These are phyloP conservation scores for Bathynomus jamesi DNA, from an alignment of 1,140 invertebrate genomes.

Conservation along the genomic window DNA sequence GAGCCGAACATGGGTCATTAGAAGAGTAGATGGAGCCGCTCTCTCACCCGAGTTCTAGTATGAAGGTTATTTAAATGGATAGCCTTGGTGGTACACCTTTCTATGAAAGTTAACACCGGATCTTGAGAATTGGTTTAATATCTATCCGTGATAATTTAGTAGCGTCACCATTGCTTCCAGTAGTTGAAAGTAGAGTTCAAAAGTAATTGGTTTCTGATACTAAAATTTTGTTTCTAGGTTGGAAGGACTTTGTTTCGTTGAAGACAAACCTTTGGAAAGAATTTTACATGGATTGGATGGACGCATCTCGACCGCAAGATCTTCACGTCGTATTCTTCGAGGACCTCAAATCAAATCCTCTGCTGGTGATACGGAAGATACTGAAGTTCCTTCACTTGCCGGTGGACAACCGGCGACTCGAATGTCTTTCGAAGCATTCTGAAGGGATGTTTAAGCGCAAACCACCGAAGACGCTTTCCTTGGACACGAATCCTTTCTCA, in stretches of 20 bases:
- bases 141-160: too few relatives aligned
- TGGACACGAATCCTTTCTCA: neutral
- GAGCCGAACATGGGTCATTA: neutral
- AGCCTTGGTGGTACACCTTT: too few relatives aligned
- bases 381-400: conserved; percentile 19
- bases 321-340: conserved; percentile 32
- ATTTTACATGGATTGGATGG: conserved; percentile 36
- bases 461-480: neutral
- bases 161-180: too few relatives aligned
- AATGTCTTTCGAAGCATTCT: conserved; percentile 17
- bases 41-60: neutral
- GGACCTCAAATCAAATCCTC: conserved; percentile 16
- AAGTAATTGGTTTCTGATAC: too few relatives aligned
- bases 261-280: conserved; percentile 31
- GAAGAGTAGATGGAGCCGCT: neutral
- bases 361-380: conserved; percentile 16
- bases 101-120: too few relatives aligned
- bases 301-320: neutral
- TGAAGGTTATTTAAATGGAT: neutral
- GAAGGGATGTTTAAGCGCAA: conserved; percentile 32
- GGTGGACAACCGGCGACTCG: conserved; percentile 8
- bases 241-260: conserved; percentile 29
- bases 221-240: too few relatives aligned
- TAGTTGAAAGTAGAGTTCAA: too few relatives aligned
- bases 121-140: too few relatives aligned